Conservation (phyloP, 2,797 vertebrate genomes). For the Buphagus erythrorhynchus region DNA sequence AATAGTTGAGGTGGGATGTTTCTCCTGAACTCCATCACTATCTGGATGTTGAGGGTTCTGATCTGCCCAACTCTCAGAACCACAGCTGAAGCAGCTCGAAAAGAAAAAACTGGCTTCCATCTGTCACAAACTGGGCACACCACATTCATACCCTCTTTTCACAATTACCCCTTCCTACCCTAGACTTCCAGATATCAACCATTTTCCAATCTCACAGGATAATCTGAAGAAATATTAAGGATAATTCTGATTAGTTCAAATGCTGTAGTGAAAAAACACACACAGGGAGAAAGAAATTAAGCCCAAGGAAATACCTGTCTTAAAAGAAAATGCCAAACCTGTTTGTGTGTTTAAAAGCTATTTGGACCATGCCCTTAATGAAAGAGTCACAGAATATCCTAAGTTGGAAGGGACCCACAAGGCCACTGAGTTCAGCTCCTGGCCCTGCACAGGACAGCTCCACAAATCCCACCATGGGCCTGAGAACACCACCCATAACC, state of each 20-base stretch:
- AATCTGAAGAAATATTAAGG: not conserved
- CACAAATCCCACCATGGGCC: not conserved
- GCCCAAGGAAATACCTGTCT: not conserved
- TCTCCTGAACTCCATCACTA: not conserved
- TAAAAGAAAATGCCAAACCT: not conserved
- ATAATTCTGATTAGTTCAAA: not conserved
- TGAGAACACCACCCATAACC: not conserved
- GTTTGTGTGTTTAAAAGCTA: not conserved
- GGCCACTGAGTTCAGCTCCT: not conserved
- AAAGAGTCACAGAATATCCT: not conserved
- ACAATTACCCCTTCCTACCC: not conserved
- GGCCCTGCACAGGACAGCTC: not conserved
- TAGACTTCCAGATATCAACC: not conserved
- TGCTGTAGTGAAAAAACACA: not conserved
- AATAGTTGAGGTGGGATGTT: not conserved
- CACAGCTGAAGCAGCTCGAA: not conserved
- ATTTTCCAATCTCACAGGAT: not conserved
- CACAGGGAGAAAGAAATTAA: rapidly evolving
- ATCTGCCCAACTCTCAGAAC: not conserved
- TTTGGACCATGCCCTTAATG: not conserved
- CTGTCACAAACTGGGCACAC: not conserved
- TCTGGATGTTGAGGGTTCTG: not conserved
- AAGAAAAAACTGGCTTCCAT: not conserved
- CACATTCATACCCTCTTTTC: not conserved
- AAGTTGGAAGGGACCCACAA: not conserved